These are phyloP conservation scores for Calvadosia cruxmelitensis DNA, from an alignment of 30 jellyfish, hydroid and myxozoan species.

Conservation along the genomic window DNA sequence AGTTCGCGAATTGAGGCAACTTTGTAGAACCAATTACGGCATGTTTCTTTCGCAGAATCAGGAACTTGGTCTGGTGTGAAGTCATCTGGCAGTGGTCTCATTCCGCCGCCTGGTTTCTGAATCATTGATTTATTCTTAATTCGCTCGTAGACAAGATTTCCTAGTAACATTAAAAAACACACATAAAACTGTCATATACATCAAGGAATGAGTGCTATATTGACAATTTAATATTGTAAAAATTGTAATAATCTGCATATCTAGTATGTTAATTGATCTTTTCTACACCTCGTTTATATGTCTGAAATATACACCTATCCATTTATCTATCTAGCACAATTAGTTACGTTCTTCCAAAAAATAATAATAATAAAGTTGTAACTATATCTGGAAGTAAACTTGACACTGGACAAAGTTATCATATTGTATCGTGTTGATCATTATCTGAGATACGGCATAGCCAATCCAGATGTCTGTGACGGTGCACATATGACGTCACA, in stretches of 20 bases:
- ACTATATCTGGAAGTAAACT: no score
- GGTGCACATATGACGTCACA: no score
- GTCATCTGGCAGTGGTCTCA: conserved; percentile 56
- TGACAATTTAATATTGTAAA: no score
- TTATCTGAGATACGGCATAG: no score
- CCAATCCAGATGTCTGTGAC: no score
- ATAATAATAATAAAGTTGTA: no score
- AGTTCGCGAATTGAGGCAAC: conserved; percentile 94
- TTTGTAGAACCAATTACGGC: conserved; percentile 94
- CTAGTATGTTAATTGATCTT: not conserved
- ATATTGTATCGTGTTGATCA: no score
- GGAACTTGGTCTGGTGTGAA: conserved; percentile 99
- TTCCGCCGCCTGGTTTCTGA: conserved; percentile 31
- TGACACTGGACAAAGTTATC: no score
- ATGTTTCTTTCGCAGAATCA: conserved; percentile 98
- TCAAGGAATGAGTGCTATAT: no score
- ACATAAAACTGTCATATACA: not conserved
- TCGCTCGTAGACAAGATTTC: conserved; percentile 65
- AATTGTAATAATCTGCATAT: not conserved
- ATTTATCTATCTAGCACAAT: no score
- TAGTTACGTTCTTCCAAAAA: no score
- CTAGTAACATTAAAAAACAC: conserved; percentile 10
- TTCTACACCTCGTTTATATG: not conserved
- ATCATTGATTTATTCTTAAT: conserved; percentile 48
- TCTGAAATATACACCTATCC: no score